phyloP scores from a whole-genome alignment of 2,888 invertebrate genomes.

The Oligia fasciuncula region DNA sequence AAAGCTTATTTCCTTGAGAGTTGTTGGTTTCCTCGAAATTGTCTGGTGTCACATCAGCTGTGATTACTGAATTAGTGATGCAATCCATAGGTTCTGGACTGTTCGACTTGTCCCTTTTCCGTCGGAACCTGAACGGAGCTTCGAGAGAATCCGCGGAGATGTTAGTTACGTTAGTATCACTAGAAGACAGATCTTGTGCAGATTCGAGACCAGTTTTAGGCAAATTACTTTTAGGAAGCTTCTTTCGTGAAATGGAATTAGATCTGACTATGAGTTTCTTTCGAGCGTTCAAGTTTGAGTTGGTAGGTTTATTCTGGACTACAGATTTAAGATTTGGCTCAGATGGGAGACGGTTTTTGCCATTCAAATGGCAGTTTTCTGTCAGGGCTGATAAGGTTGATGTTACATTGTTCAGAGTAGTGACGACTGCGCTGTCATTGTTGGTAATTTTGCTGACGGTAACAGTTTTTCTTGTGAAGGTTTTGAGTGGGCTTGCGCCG shows the following conservation, averaged over 20 bases:
- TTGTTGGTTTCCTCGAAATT: conserved; percentile 86
- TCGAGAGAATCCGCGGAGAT: conserved; percentile 87
- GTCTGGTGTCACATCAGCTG: conserved; percentile 85
- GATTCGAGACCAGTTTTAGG: conserved; percentile 79
- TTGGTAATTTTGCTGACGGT: conserved; percentile 73
- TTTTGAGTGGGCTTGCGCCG: conserved; percentile 82
- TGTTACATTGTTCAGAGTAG: conserved; percentile 80
- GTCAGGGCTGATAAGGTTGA: conserved; percentile 85
- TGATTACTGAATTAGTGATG: conserved; percentile 82
- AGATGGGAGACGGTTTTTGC: conserved; percentile 84
- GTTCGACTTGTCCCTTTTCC: conserved; percentile 85
- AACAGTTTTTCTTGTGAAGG: conserved; percentile 81
- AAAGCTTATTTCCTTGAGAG: conserved; percentile 87
- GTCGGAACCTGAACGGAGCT: conserved; percentile 84
- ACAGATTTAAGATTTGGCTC: conserved; percentile 83
- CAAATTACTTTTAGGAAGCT: conserved; percentile 80
- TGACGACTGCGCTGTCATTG: conserved; percentile 76
- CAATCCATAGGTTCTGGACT: conserved; percentile 88
- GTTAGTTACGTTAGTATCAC: conserved; percentile 87
- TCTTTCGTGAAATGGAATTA: conserved; percentile 84
- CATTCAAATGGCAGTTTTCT: conserved; percentile 87
- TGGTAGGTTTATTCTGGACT: conserved; percentile 72
- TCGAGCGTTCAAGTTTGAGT: conserved; percentile 74
- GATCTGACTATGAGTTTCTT: conserved; percentile 86
- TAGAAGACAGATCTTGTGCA: conserved; percentile 86